These are phyloP conservation scores for Trogon melanurus DNA, from an alignment of 2,113 vertebrate species.

Conservation along the genomic window DNA sequence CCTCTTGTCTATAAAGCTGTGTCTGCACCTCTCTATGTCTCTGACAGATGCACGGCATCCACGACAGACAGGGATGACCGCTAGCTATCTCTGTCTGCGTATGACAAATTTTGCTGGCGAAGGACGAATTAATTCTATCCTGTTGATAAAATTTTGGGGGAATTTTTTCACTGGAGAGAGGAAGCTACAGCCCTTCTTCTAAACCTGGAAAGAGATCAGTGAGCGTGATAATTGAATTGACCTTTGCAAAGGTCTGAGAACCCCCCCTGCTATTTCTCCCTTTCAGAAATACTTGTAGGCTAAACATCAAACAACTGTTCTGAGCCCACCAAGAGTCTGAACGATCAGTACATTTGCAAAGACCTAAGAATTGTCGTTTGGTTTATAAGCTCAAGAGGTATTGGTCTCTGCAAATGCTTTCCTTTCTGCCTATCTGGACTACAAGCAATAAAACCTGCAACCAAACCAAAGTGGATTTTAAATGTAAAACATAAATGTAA, in stretches of 20 bases:
- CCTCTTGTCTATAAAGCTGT: not conserved
- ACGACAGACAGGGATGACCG: not conserved
- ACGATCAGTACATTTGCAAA: not conserved
- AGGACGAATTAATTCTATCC: constrained; percentile 25
- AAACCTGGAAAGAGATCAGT: constrained; percentile 14
- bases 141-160: not conserved
- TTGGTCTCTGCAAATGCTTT: not conserved
- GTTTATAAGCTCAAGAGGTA: not conserved
- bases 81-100: not conserved
- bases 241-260: constrained; percentile 47
- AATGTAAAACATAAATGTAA: not conserved
- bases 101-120: not conserved
- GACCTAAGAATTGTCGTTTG: not conserved
- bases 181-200: not conserved
- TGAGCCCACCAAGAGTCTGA: not conserved
- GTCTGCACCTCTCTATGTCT: not conserved
- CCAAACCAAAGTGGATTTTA: not conserved
- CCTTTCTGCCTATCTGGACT: not conserved
- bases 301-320: constrained; percentile 5
- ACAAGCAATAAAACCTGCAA: not conserved
- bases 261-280: not conserved
- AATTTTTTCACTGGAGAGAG: not conserved
- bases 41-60: not conserved
- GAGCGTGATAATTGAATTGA: constrained; percentile 38
- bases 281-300: constrained; percentile 20